Conservation (phyloP, 2,888 invertebrate genomes). For the Perizoma flavofasciatum region DNA sequence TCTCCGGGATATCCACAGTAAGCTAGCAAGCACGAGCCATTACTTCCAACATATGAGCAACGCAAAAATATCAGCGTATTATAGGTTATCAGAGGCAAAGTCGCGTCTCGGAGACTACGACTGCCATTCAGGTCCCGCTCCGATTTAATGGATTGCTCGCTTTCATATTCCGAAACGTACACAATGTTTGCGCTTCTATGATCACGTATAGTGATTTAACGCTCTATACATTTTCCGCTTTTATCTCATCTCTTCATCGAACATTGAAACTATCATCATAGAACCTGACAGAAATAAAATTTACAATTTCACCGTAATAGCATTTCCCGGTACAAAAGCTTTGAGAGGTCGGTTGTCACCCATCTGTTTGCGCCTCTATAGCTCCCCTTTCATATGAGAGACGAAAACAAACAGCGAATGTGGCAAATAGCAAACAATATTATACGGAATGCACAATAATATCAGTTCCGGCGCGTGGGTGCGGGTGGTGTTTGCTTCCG, state of each 20-base stretch:
- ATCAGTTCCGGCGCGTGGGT: constrained; percentile 80
- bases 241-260: constrained; percentile 35
- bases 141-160: constrained; percentile 81
- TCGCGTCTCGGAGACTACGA: constrained; percentile 70
- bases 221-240: constrained; percentile 56
- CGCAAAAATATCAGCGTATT: constrained; percentile 83
- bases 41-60: constrained; percentile 84
- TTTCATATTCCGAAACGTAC: constrained; percentile 77
- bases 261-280: constrained; percentile 42
- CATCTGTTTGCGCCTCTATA: constrained; percentile 77
- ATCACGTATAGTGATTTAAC: constrained; percentile 72
- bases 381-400: constrained; percentile 83
- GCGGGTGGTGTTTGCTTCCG: constrained; percentile 73
- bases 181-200: constrained; percentile 74
- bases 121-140: constrained; percentile 70
- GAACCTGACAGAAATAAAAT: constrained; percentile 55
- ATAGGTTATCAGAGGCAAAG: constrained; percentile 80
- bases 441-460: constrained; percentile 85
- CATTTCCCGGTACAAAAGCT: constrained; percentile 70
- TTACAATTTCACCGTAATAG: constrained; percentile 67
- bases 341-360: constrained; percentile 71
- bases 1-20: constrained; percentile 50
- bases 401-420: constrained; percentile 83
- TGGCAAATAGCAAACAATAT: constrained; percentile 84
- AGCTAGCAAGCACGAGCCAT: constrained; percentile 68